Evolutionary conservation across 2,888 invertebrate genomes (phyloP).

Genomic region (Amaurobius ferox): DNA sequence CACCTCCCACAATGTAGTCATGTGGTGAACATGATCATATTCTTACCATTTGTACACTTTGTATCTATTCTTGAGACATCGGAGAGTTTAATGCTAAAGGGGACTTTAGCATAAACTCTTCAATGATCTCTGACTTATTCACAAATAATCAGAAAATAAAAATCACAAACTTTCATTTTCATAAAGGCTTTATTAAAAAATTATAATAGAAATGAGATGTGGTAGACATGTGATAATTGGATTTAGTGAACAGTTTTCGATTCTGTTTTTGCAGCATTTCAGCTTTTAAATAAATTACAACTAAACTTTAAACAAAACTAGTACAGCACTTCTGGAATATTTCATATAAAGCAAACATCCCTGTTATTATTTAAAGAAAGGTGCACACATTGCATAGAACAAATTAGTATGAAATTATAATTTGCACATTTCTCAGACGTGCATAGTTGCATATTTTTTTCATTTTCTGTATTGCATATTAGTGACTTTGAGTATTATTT

Average conservation of each 20-base stretch:
- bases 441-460: conserved; percentile 17
- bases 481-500: conserved; percentile 50
- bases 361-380: conserved; percentile 23
- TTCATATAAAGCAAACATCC: conserved; percentile 59
- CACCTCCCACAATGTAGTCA: no score
- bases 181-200: conserved; percentile 11
- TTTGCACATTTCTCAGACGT: not conserved
- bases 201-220: conserved; percentile 18
- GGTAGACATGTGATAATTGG: conserved; percentile 8
- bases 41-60: no score
- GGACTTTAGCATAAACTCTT: no score
- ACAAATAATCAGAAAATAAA: not conserved
- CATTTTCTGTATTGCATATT: conserved; percentile 30
- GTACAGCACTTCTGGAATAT: conserved; percentile 34
- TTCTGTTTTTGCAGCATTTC: not conserved
- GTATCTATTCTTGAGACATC: no score
- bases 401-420: conserved; percentile 8
- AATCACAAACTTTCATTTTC: not conserved
- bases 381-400: conserved; percentile 37
- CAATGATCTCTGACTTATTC: no score
- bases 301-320: conserved; percentile 34
- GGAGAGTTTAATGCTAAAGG: no score
- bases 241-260: not conserved
- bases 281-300: conserved; percentile 15
- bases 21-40: no score